phyloP scores from a whole-genome alignment of 2,113 vertebrate species.

The Xiphophorus maculatus region DNA sequence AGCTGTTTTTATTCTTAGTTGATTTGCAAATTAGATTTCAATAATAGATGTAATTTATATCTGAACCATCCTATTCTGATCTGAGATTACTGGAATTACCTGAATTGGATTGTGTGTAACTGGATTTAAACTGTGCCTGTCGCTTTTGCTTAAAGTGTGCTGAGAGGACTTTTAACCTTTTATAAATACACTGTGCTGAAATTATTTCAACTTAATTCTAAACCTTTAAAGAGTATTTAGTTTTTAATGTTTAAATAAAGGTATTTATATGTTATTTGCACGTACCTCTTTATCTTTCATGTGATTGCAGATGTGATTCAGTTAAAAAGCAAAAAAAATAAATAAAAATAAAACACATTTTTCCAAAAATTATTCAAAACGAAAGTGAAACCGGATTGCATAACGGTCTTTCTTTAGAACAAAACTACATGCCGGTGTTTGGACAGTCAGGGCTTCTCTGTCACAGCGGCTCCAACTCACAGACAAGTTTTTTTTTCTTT shows the following conservation, averaged over 20 bases:
- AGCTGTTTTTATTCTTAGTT: background rate
- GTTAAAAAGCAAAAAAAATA: background rate
- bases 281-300: background rate
- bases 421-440: slow-evolving; percentile 10
- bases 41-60: background rate
- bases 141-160: background rate
- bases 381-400: slow-evolving; percentile 3
- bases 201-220: background rate
- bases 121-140: background rate
- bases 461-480: slow-evolving; percentile 42
- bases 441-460: slow-evolving; percentile 19
- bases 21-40: background rate
- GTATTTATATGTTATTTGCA: background rate
- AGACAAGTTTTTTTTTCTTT: slow-evolving; percentile 5
- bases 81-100: background rate
- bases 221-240: background rate
- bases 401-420: background rate
- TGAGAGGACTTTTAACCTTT: background rate
- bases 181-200: background rate
- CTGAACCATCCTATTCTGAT: background rate
- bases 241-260: background rate
- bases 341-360: background rate
- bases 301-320: background rate
- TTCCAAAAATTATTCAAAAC: background rate
- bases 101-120: background rate